Evolutionary conservation across 2,888 invertebrate species (phyloP), one percentile per base, ranked within the genome.

Genomic region (Scaptodrosophila latifasciaeformis): DNA sequence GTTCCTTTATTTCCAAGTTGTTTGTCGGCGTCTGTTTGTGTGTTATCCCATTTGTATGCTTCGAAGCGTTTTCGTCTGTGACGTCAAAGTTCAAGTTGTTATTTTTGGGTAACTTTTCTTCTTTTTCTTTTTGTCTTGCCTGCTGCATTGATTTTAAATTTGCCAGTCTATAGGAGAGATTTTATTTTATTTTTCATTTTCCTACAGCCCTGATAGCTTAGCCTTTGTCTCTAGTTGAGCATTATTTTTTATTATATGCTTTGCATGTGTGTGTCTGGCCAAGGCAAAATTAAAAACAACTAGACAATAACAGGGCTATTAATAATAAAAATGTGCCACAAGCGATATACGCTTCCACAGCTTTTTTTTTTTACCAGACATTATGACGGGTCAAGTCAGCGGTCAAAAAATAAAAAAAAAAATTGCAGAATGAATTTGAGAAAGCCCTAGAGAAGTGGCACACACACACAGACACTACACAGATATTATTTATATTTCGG

Each of bases 311-410:
- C 49, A 63, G 49, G 30, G 49, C 63, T 60, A 66, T 66, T 66
- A 63, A 66, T 66, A 66, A 63, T 61, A 47, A 50, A 17, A 51
- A 51, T 24, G 9, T 2, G 37, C 15, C 37, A 10, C 37, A 37
- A 37, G 31, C 37, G 24, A 24, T 24, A 24, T 24, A 7, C 24
- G 24, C 24, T n/a, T n/a, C n/a, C n/a, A n/a, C n/a, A n/a, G n/a
- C n/a, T 24, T 24, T 24, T 24, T 24, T 3, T 24, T 24, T 24
- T 24, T 46, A 47, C 48, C 7, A 46, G 45, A 42, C 64, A 69
- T 72, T 74, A 67, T 69, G 69, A 69, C 35, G 65, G 71, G 74
- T 65, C 75, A 74, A 71, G 71, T 57, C 43, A 54, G 59, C 58
- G 67, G 67, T 59, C 61, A 60, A 58, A 49, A 49, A 49, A 52